phyloP scores from a whole-genome alignment of 2,113 vertebrate species.

The Columbina picui region DNA sequence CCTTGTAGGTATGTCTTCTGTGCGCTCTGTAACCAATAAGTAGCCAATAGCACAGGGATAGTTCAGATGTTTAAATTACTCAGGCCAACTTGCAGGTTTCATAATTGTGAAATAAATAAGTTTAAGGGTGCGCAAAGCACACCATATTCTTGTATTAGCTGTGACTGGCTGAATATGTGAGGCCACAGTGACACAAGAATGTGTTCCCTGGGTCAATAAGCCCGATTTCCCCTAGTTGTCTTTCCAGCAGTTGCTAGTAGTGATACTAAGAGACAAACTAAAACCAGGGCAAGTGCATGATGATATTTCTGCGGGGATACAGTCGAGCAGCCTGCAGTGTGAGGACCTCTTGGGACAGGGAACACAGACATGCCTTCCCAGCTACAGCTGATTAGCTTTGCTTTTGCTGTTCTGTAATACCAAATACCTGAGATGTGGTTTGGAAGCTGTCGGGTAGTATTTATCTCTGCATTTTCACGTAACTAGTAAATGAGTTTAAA shows the following conservation, averaged over 20 bases:
- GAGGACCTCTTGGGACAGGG: neutral
- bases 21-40: neutral
- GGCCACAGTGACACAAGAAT: neutral
- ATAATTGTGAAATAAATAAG: neutral
- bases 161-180: neutral
- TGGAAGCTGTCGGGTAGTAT: neutral
- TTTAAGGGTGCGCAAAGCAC: neutral
- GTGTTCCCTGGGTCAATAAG: neutral
- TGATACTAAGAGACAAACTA: neutral
- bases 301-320: neutral
- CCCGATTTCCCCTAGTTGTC: neutral
- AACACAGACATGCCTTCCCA: neutral
- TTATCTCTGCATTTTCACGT: neutral
- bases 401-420: neutral
- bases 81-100: neutral
- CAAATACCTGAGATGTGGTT: neutral
- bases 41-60: neutral
- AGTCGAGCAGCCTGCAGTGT: neutral
- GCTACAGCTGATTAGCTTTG: neutral
- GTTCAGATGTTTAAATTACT: neutral
- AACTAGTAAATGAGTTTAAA: neutral
- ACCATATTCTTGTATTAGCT: neutral
- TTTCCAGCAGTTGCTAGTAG: neutral
- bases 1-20: neutral
- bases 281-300: neutral